phyloP scores from a whole-genome alignment of 2,888 invertebrate genomes.

The Tachina grossa region DNA sequence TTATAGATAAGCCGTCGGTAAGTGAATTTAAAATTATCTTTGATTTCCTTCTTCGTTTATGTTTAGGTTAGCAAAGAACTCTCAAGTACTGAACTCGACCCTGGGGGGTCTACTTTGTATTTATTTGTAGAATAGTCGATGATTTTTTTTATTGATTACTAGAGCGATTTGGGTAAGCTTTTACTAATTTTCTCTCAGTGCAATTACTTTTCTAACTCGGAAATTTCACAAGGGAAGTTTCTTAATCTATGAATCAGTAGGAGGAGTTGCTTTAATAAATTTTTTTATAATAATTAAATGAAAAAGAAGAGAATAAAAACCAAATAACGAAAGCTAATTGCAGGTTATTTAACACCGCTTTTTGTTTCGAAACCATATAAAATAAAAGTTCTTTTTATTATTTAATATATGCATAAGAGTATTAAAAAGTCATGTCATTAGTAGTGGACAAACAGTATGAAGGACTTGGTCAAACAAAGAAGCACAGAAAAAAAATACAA shows the following conservation, averaged over 20 bases:
- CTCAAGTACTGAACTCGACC: no score
- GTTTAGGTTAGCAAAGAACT: no score
- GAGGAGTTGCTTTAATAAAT: neutral
- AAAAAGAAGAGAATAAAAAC: neutral
- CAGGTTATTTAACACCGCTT: slow-evolving; percentile 63
- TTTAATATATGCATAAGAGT: slow-evolving; percentile 57
- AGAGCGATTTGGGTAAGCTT: no score
- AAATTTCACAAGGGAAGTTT: neutral
- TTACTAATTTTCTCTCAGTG: neutral
- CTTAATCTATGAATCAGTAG: neutral
- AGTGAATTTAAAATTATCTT: no score
- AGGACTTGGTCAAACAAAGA: slow-evolving; percentile 29
- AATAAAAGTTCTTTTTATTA: slow-evolving; percentile 20
- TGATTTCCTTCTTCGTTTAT: no score
- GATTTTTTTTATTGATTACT: no score
- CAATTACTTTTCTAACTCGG: neutral
- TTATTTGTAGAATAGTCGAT: no score
- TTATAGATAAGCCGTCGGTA: no score
- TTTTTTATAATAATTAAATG: slow-evolving; percentile 23
- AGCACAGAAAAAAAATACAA: neutral
- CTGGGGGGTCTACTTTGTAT: no score
- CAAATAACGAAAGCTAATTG: slow-evolving; percentile 40
- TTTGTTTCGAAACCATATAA: slow-evolving; percentile 53
- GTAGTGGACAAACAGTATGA: slow-evolving; percentile 44
- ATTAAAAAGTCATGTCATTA: slow-evolving; percentile 69